Conservation (phyloP, 2,113 vertebrate genomes). For the Callospermophilus lateralis region DNA sequence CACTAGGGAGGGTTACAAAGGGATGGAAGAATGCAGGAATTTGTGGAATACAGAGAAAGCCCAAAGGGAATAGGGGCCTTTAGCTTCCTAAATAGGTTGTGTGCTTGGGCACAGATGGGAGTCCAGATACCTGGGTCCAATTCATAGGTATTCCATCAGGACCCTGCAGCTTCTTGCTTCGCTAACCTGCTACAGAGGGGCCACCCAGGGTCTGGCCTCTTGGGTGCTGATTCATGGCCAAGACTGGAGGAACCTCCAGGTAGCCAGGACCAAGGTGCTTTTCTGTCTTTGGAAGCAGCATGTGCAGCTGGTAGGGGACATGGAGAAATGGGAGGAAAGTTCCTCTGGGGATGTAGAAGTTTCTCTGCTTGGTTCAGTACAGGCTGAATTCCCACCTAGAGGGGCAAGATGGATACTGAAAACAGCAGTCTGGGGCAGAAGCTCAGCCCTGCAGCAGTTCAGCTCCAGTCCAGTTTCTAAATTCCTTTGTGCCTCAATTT, state of each 20-base stretch:
- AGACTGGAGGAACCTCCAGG: not conserved
- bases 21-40: not conserved
- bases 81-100: not conserved
- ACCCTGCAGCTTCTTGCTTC: accelerated
- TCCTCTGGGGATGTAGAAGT: too few relatives aligned
- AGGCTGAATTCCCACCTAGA: not conserved
- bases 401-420: not conserved
- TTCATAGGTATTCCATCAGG: not conserved
- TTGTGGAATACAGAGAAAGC: not conserved
- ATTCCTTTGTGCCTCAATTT: not conserved
- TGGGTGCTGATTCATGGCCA: too few relatives aligned
- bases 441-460: not conserved
- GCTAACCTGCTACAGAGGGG: too few relatives aligned
- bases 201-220: not conserved
- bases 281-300: not conserved
- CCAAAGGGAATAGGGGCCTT: not conserved
- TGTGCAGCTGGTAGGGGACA: too few relatives aligned
- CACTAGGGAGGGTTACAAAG: not conserved
- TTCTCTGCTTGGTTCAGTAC: not conserved
- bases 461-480: not conserved
- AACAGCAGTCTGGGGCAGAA: not conserved
- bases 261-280: not conserved
- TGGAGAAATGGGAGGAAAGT: not conserved
- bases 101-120: not conserved
- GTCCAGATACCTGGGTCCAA: not conserved